Evolutionary conservation across 1,140 invertebrate species (phyloP).

Genomic region (Rhopalosiphum maidis): DNA sequence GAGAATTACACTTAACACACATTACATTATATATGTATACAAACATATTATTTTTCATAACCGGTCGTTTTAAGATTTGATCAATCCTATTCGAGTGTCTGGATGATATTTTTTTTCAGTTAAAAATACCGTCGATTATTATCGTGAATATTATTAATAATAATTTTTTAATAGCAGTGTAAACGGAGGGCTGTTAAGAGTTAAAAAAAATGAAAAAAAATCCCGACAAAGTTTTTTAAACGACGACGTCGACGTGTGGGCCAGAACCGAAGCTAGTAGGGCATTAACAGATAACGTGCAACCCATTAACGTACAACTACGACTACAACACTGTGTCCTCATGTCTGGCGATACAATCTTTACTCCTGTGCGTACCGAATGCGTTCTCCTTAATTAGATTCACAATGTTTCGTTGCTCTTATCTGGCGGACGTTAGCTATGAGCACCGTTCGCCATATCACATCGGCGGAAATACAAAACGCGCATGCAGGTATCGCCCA

Average conservation of each 20-base stretch:
- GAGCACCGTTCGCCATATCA: constrained; percentile 24
- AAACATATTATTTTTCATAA: constrained; percentile 29
- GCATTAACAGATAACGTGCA: constrained; percentile 57
- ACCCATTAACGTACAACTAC: constrained; percentile 49
- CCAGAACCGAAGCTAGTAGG: constrained; percentile 34
- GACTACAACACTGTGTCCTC: constrained; percentile 32
- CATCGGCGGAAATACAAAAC: constrained; percentile 24
- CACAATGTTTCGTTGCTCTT: constrained; percentile 50
- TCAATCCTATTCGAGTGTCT: not conserved
- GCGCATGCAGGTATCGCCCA: constrained; percentile 24
- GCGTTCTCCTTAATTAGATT: constrained; percentile 50
- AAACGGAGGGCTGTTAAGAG: constrained; percentile 34
- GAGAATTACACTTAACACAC: not conserved
- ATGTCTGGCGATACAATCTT: constrained; percentile 56
- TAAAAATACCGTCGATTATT: constrained; percentile 52
- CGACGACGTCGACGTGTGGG: constrained; percentile 50
- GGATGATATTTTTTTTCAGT: not conserved
- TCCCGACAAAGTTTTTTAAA: constrained; percentile 51
- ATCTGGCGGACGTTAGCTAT: constrained; percentile 38
- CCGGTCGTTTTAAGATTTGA: constrained; percentile 47
- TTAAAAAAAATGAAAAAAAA: not conserved
- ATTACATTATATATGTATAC: not conserved
- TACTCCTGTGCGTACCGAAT: constrained; percentile 36
- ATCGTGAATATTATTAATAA: constrained; percentile 56
- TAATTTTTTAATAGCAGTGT: constrained; percentile 48